Percentiles rank a stretch among this genome's conserved stretches.
These are phyloP conservation scores for Muscidifurax raptorellus DNA, from an alignment of 1,140 invertebrate genomes.

Conservation along the genomic window DNA sequence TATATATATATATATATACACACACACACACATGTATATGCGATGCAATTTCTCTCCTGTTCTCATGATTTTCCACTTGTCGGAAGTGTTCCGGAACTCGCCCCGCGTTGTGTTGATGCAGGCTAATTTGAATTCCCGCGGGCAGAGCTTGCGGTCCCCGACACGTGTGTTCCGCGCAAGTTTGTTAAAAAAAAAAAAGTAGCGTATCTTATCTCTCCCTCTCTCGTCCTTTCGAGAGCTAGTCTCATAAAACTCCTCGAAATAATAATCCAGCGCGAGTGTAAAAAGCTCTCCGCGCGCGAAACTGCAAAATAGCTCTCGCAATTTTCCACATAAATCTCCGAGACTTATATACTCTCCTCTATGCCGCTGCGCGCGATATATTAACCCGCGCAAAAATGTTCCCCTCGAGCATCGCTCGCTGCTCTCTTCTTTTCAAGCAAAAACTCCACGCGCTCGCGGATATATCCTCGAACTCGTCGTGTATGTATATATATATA, in stretches of 20 bases:
- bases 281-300: too few species aligned
- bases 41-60: not conserved
- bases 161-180: too few species aligned
- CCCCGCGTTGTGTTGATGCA: not conserved
- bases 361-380: not conserved
- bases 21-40: too few species aligned
- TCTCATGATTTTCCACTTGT: slow-evolving; percentile 22
- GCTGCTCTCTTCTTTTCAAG: too few species aligned
- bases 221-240: too few species aligned
- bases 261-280: too few species aligned
- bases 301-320: not conserved
- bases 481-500: too few species aligned
- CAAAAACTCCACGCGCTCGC: too few species aligned
- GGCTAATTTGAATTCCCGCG: not conserved
- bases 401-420: not conserved
- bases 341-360: not conserved
- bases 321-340: not conserved
- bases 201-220: not conserved
- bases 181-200: not conserved
- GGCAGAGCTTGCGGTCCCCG: too few species aligned
- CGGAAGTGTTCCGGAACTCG: not conserved
- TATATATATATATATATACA: too few species aligned
- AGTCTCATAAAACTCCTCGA: too few species aligned
- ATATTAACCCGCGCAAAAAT: not conserved
- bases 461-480: not conserved